Base-by-base conservation (phyloP, 2,113 vertebrate genomes). In the Tragulus kanchil region DNA sequence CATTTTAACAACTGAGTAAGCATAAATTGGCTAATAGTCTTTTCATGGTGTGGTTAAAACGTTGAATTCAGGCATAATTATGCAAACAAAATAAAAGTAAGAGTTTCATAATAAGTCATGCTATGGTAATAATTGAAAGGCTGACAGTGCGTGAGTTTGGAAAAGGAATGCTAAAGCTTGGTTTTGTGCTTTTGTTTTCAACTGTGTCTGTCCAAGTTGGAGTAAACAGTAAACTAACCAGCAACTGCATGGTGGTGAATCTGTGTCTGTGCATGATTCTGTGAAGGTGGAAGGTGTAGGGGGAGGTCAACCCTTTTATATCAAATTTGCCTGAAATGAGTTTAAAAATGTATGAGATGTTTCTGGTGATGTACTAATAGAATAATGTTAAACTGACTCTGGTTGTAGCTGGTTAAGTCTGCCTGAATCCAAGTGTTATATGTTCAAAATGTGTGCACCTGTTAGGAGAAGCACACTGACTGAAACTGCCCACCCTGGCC, bases 81-180 rank as follows among this genome's bases (percentile, higher is more conserved):
- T 78, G 9, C 64, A 96, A 95, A 89, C 61, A 21, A 92, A 95
- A 81, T 77, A 79, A 94, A 97, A 95, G 52, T 94, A 86, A 96
- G 50, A 85, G n/a, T 95, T 93, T 87, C 87, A 82, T 96, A 82
- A 82, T 95, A 95, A 96, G 87, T 83, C 62, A 75, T 50, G 54
- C 65, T 82, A 93, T 26, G 15, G 52, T 83, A 88, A 85, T 85
- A 73, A 86, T 17, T 28, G 42, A 73, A 96, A 82, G 69, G 65
- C 42, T 79, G 23, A 91, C 21, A 81, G 62, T 4, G 28, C 19
- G 82, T 36, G 69, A 90, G 12, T 97, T 85, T 67, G 31, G 75
- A 92, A 92, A 78, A 71, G 31, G 14, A 84, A 96, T 48, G 6
- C 69, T 75, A n/a, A 84, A 19, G 25, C 77, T 95, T 69, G 23